Percentiles rank a stretch among this genome's conserved stretches.
phyloP scores from a whole-genome alignment of 2,113 vertebrate species.

The Galeopterus variegatus region DNA sequence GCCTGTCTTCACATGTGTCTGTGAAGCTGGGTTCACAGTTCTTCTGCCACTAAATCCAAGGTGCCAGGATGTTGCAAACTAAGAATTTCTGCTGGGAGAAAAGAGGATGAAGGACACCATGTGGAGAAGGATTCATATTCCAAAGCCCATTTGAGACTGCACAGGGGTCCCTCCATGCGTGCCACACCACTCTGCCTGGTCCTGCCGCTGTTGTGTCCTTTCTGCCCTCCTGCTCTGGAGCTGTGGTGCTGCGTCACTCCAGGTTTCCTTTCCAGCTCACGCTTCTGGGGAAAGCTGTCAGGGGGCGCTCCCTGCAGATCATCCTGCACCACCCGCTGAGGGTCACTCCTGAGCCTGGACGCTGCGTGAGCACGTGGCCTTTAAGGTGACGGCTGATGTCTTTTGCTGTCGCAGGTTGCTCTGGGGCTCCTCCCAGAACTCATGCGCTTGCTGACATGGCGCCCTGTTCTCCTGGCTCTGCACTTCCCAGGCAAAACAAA shows the following conservation, averaged over 20 bases:
- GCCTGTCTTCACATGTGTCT: neutral
- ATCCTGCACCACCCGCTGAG: constrained; percentile 64
- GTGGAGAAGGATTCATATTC: constrained; percentile 1
- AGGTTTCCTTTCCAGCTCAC: constrained; percentile 41
- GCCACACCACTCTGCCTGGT: no score
- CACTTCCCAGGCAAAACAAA: neutral
- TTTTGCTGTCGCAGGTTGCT: neutral
- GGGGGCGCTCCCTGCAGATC: neutral
- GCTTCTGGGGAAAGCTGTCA: constrained; percentile 71
- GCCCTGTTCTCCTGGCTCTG: neutral
- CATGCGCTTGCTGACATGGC: neutral
- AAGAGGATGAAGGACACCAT: neutral
- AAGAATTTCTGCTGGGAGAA: neutral
- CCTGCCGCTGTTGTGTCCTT: neutral
- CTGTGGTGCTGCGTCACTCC: constrained; percentile 23
- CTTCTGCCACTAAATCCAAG: accelerated
- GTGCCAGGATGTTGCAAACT: accelerated
- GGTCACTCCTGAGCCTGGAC: constrained; percentile 58
- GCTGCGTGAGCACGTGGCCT: constrained; percentile 31
- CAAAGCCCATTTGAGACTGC: neutral
- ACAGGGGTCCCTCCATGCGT: neutral
- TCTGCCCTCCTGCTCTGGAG: neutral
- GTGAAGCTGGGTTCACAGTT: accelerated
- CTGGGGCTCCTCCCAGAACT: neutral
- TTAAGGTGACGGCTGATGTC: neutral